Evolutionary conservation across 2,797 vertebrate species (phyloP), one percentile per base, ranked within the genome.

Genomic region (Alauda arvensis): DNA sequence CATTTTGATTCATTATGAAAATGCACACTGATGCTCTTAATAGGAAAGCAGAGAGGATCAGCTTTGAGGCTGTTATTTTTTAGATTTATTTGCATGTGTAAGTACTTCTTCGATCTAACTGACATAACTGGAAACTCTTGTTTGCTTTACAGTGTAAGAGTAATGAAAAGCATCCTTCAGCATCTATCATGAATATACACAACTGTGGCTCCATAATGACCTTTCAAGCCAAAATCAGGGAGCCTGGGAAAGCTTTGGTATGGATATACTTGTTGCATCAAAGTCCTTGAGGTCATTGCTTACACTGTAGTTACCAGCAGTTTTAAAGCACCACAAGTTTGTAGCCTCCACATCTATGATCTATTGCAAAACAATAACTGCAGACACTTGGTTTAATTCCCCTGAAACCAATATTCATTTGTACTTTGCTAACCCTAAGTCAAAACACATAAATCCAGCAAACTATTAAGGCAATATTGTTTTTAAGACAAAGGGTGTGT

Each of bases 91-190:
- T 93, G 80, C 40, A 55, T 89, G 18, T 69, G 46, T 46, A 68
- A 90, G 68, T 91, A 81, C 83, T 90, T 90, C 29, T 90, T 90
- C 29, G 0, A 34, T 91, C 63, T 85, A 76, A 34, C 45, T 60
- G 83, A 91, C 77, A 53, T 82, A 88, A 77, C 86, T 91, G 77
- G 93, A 95, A 95, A 77, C 28, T 88, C 84, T 78, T 76, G 69
- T 72, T 93, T 94, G 62, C 60, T 83, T 84, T 69, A 62, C 68
- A 85, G 72, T 83, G 45, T 81, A 63, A 83, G 76, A 87, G 71
- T 84, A 66, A 85, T 55, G 74, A 88, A 93, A 87, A 70, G 21
- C 43, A 53, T 89, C 78, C 81, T 72, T 39, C n/a, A 77, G 49
- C 60, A 57, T 62, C 76, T 69, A 16, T 66, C 25, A 93, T 87